Percentiles rank a stretch among this genome's conserved stretches.
These are phyloP conservation scores for Spermophilus dauricus DNA, from an alignment of 2,113 vertebrate species.

Conservation along the genomic window DNA sequence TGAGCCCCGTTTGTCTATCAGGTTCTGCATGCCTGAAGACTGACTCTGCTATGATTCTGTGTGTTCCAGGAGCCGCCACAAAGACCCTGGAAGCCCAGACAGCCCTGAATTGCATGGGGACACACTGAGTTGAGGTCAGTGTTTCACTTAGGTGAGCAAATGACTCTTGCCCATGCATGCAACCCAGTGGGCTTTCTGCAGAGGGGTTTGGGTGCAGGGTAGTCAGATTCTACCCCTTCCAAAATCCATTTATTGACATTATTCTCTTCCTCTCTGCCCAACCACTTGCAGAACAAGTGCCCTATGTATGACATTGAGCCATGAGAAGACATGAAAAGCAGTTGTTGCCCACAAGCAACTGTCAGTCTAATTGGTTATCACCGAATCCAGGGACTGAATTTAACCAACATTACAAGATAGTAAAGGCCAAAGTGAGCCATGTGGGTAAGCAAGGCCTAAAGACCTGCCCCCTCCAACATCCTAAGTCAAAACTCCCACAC, in stretches of 20 bases:
- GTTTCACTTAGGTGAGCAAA: neutral
- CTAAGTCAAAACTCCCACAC: neutral
- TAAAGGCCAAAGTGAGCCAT: neutral
- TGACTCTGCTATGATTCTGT: neutral
- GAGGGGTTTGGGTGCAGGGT: too few species aligned
- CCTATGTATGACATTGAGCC: neutral
- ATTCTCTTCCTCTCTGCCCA: neutral
- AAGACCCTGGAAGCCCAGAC: neutral
- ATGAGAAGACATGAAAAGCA: neutral
- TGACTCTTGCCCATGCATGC: accelerated
- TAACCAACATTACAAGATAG: neutral
- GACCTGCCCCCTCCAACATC: neutral
- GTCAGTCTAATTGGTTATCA: neutral
- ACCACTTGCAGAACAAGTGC: neutral
- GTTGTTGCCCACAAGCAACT: neutral
- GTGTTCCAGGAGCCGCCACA: neutral
- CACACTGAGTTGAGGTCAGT: neutral
- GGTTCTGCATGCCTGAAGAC: neutral
- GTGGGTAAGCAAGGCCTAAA: neutral
- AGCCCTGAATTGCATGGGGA: neutral
- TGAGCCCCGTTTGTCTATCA: neutral
- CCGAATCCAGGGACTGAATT: neutral
- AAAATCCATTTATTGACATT: neutral
- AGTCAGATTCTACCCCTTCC: neutral
- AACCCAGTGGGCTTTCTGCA: neutral